phyloP scores from a whole-genome alignment of 2,797 vertebrate genomes.

The Notolabrus celidotus region DNA sequence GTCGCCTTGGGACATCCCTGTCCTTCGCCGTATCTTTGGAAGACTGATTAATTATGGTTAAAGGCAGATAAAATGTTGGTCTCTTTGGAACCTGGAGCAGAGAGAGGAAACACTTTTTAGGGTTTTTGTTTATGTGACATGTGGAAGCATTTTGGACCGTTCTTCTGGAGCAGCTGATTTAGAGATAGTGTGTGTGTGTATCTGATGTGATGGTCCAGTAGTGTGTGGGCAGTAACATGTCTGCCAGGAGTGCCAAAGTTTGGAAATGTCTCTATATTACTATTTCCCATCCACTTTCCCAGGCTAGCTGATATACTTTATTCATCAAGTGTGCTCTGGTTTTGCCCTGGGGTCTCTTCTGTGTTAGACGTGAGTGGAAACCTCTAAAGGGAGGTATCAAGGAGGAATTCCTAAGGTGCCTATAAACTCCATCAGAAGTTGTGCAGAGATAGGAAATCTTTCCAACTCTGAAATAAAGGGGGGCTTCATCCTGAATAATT shows the following conservation, averaged over 20 bases:
- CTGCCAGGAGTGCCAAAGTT: constrained; percentile 9
- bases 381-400: background rate
- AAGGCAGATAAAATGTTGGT: constrained; percentile 55
- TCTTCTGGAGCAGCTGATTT: background rate
- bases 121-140: constrained; percentile 28
- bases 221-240: constrained; percentile 30
- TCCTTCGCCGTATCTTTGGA: constrained; percentile 49
- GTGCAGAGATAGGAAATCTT: background rate
- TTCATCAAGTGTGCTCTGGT: background rate
- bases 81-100: constrained; percentile 51
- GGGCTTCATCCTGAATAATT: background rate
- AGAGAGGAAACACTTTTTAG: constrained; percentile 22
- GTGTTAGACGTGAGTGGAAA: background rate
- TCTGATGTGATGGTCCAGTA: constrained; percentile 49
- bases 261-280: constrained; percentile 6
- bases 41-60: constrained; percentile 66
- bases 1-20: constrained; percentile 60
- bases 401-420: background rate
- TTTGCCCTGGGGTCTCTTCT: background rate
- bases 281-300: background rate
- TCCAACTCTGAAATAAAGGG: background rate
- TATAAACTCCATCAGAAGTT: background rate
- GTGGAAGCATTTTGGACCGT: constrained; percentile 24
- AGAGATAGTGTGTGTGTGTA: constrained; percentile 29
- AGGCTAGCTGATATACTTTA: background rate